Conservation (phyloP, 2,113 vertebrate species). For the Haemorhous mexicanus region DNA sequence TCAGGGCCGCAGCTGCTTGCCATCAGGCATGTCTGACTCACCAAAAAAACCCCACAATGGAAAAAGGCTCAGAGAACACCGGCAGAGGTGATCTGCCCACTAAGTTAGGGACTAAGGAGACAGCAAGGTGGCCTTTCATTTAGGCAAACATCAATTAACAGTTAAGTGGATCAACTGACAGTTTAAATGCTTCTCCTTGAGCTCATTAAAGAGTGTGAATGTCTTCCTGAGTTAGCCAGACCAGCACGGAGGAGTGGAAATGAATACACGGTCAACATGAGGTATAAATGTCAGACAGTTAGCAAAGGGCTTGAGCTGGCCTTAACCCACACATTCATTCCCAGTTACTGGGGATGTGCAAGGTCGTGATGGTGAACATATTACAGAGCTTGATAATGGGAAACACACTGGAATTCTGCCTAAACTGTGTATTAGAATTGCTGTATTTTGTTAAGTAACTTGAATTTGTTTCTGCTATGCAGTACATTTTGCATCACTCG, state of each 20-base stretch:
- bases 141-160: not conserved
- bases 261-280: fast-evolving
- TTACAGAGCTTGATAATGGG: not conserved
- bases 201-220: not conserved
- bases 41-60: fast-evolving
- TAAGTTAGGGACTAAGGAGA: not conserved
- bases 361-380: not conserved
- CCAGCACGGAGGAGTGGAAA: not conserved
- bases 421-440: not conserved
- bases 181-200: not conserved
- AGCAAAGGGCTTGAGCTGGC: not conserved
- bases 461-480: not conserved
- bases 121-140: not conserved
- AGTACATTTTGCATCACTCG: not conserved
- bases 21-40: not conserved
- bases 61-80: not conserved
- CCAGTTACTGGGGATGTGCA: not conserved
- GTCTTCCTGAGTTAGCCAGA: not conserved
- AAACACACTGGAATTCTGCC: not conserved
- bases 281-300: not conserved
- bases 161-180: not conserved
- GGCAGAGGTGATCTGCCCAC: not conserved
- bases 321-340: not conserved
- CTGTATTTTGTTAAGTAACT: not conserved
- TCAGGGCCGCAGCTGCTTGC: not conserved